A percentile compares a stretch with the other conserved stretches of the same genome.
Conservation (phyloP, 2,888 invertebrate genomes). For the Minunthozetes semirufus region DNA sequence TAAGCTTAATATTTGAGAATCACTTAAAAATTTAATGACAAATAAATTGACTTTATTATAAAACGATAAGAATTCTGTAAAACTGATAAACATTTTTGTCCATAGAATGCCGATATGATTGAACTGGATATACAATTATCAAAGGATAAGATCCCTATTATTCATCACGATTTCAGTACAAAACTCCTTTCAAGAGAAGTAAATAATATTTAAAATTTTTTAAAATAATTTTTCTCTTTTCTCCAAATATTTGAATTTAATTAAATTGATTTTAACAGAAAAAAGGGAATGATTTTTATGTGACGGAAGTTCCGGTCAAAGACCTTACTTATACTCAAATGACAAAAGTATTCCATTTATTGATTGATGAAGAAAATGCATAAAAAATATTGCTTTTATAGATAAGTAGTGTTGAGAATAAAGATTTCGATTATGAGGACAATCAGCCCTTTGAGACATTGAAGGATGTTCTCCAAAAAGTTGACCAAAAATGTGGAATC, state of each 20-base stretch:
- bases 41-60: too few relatives aligned
- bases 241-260: not conserved
- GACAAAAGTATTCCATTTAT: constrained; percentile 46
- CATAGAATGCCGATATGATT: constrained; percentile 83
- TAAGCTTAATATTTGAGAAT: too few relatives aligned
- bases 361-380: not conserved
- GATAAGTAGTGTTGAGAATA: constrained; percentile 23
- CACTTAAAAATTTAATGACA: not conserved
- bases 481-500: constrained; percentile 83
- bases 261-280: constrained; percentile 47
- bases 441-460: constrained; percentile 93
- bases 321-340: constrained; percentile 84
- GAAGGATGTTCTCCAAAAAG: constrained; percentile 66
- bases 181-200: constrained; percentile 67
- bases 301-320: constrained; percentile 84
- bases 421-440: constrained; percentile 61
- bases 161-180: constrained; percentile 97
- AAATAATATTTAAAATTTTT: not conserved
- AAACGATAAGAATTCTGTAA: not conserved
- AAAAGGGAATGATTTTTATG: constrained; percentile 59
- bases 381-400: not conserved
- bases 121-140: constrained; percentile 98
- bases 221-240: not conserved
- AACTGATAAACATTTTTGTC: not conserved
- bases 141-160: constrained; percentile 86